Evolutionary conservation across 1,140 invertebrate species (phyloP).

Genomic region (Drosophila pseudoananassae): DNA sequence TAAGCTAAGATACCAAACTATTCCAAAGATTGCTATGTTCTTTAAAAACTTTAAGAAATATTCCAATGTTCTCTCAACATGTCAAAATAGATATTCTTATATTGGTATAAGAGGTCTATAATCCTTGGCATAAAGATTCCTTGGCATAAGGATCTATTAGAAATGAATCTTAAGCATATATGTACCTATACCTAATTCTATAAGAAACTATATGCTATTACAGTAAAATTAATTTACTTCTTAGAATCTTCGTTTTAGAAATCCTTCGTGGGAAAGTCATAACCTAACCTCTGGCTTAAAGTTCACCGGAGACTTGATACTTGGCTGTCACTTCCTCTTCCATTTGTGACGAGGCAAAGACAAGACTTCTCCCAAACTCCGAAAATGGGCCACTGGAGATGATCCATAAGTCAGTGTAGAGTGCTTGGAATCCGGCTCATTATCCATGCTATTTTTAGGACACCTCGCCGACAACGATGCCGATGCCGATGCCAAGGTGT

Average conservation of each 20-base stretch:
- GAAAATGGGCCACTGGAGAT: conserved; percentile 44
- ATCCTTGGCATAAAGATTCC: too few species aligned
- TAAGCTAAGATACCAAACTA: too few species aligned
- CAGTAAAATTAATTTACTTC: too few species aligned
- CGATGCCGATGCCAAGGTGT: conserved; percentile 50
- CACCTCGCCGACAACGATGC: conserved; percentile 18
- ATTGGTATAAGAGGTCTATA: too few species aligned
- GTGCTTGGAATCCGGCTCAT: conserved; percentile 46
- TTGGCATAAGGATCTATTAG: too few species aligned
- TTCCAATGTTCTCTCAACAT: too few species aligned
- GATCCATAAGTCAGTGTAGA: conserved; percentile 43
- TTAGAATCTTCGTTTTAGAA: background rate
- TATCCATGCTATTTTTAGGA: conserved; percentile 58
- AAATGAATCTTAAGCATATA: too few species aligned
- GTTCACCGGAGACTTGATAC: conserved; percentile 9
- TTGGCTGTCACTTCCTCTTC: background rate
- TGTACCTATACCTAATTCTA: too few species aligned
- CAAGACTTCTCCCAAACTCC: background rate
- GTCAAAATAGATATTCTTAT: too few species aligned
- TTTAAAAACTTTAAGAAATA: too few species aligned
- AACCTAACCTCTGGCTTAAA: background rate
- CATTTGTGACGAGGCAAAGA: background rate
- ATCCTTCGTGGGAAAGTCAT: conserved; percentile 9
- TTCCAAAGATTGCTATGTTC: too few species aligned
- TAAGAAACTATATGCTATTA: too few species aligned